Evolutionary conservation across 2,888 invertebrate genomes (phyloP).

Genomic region (Eristalis arbustorum): DNA sequence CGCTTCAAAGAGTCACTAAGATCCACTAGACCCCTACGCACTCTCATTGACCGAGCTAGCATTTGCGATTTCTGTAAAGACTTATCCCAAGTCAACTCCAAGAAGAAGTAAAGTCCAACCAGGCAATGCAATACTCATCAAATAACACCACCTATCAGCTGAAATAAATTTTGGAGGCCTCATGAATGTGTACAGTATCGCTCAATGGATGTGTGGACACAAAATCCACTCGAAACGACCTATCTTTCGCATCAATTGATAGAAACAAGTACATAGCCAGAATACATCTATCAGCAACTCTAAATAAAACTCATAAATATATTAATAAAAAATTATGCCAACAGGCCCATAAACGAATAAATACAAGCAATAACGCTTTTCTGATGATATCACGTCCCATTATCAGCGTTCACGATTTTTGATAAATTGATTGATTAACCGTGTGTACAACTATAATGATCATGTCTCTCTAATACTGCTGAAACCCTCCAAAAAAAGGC

Average conservation of each 20-base stretch:
- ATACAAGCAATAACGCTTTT: slow-evolving; percentile 48
- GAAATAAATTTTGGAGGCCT: slow-evolving; percentile 43
- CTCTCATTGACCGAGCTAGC: too few species aligned
- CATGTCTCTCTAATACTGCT: slow-evolving; percentile 62
- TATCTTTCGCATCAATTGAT: slow-evolving; percentile 65
- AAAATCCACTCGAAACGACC: slow-evolving; percentile 54
- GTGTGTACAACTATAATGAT: slow-evolving; percentile 65
- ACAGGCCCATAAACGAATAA: slow-evolving; percentile 58
- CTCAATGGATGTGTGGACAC: slow-evolving; percentile 57
- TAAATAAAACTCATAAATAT: slow-evolving; percentile 62
- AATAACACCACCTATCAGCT: neutral
- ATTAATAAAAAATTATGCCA: slow-evolving; percentile 48
- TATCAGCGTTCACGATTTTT: slow-evolving; percentile 58
- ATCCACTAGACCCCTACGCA: too few species aligned
- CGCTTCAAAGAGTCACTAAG: too few species aligned
- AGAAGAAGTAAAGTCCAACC: slow-evolving; percentile 12
- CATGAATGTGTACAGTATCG: slow-evolving; percentile 35
- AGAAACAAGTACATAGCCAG: slow-evolving; percentile 33
- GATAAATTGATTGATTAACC: slow-evolving; percentile 68
- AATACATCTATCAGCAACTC: slow-evolving; percentile 54
- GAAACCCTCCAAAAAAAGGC: slow-evolving; percentile 27
- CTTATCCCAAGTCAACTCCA: too few species aligned
- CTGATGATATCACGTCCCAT: slow-evolving; percentile 59
- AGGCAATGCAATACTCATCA: neutral
- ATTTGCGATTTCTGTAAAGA: too few species aligned